Percentiles rank a stretch among this genome's conserved stretches.
Evolutionary conservation across 2,797 vertebrate genomes (phyloP).

Genomic region (Botia kubotai): DNA sequence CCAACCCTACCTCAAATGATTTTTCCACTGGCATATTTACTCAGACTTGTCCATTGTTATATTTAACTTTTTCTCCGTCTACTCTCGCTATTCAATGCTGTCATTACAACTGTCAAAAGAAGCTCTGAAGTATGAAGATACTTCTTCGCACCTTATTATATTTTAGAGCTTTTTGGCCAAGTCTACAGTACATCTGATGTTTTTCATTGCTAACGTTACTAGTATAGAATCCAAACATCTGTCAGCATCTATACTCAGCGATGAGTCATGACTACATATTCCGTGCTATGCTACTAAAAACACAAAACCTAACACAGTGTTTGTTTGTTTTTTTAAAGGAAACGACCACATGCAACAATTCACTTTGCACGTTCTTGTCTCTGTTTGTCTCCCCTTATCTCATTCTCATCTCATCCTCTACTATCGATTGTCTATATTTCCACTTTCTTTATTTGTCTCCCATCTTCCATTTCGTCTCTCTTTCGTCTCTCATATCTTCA

Average conservation of each 20-base stretch:
- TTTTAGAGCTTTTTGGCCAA: slow-evolving; percentile 26
- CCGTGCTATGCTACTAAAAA: no score
- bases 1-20: slow-evolving; percentile 13
- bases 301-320: not conserved
- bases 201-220: not conserved
- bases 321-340: slow-evolving; percentile 56
- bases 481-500: slow-evolving; percentile 29
- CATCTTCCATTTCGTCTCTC: slow-evolving; percentile 43
- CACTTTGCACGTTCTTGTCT: slow-evolving; percentile 70
- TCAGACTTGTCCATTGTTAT: slow-evolving; percentile 7
- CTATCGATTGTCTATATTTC: slow-evolving; percentile 45
- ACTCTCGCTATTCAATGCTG: slow-evolving; percentile 11
- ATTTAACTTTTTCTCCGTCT: slow-evolving; percentile 13
- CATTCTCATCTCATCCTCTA: slow-evolving; percentile 54
- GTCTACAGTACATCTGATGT: not conserved
- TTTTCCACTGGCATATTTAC: slow-evolving; percentile 32
- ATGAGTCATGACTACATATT: slow-evolving; percentile 14
- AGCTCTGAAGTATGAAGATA: slow-evolving; percentile 20
- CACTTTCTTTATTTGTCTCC: not conserved
- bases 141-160: slow-evolving; percentile 3
- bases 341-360: slow-evolving; percentile 73
- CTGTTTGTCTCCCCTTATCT: slow-evolving; percentile 53
- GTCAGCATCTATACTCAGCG: slow-evolving; percentile 14
- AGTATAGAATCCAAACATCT: slow-evolving; percentile 30
- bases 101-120: not conserved